Base-by-base conservation (phyloP, 2,797 vertebrate genomes). In the Trichosurus vulpecula region DNA sequence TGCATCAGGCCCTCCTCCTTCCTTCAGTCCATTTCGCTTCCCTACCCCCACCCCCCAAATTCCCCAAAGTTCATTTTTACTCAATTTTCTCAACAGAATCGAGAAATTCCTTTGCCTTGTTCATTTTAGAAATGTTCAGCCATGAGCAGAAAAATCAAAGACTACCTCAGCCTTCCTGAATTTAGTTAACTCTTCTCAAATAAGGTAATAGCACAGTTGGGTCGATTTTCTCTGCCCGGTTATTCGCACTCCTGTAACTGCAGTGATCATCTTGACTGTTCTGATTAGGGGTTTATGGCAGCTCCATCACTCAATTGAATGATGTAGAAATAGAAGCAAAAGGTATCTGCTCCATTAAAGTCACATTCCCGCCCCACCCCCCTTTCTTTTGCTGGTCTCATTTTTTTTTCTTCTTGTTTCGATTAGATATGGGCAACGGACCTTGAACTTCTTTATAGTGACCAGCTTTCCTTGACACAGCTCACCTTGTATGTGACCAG, bases 401-500 rank as follows among this genome's bases (percentile, higher is more conserved):
- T 11, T 56, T 58, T 12, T 29, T 92, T 90, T 0, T 2, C 92
- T 41, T 96, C 97, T 91, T 95, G 27, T 95, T 96, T 96, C 92
- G 29, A 52, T 95, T 98, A 99, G 99, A 99, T 99, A 56, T 99
- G 99, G 99, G 99, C 99, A 94, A 98, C 99, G 94, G 99, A 99
- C 98, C 98, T 99, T 91, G 98, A 99, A 98, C 97, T 99, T 93
- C 97, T 98, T 58, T 99, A 99, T 61, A 99, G 99, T 97, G 99
- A 99, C 98, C 99, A 99, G 98, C 98, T 99, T 98, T 99, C 99
- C 97, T 98, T 99, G 99, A 99, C 99, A 61, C 99, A 99, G 98
- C 98, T 99, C 98, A 96, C 99, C 98, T 98, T 99, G 95, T 99
- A 99, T 27, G 54, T 99, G 98, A 99, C 99, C 51, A 98, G 99